Base-by-base conservation (phyloP, 2,888 invertebrate species). In the Drosophila nigritarsus region DNA sequence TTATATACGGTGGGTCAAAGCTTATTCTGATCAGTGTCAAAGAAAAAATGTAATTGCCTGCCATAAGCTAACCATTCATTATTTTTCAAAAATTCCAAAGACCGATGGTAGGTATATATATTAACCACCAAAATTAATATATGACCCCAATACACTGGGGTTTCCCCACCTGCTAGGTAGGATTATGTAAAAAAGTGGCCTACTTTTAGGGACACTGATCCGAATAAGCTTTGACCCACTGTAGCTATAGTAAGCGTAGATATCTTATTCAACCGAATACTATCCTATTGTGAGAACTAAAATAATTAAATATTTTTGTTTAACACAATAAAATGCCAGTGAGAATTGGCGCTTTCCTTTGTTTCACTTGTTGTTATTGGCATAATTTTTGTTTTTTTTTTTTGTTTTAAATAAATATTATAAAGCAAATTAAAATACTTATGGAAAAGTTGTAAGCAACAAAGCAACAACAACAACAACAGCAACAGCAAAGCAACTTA, bases 361-460 rank as follows among this genome's bases (percentile, higher is more conserved):
- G 27, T 55, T 54, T n/a, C 42, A 58, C 65, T 61, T 56, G 48
- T 51, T 72, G 50, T 62, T 64, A 36, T 53, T 69, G 42, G 29
- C 40, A 11, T 27, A 30, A 48, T 30, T 58, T 64, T 27, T 51
- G 24, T 51, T n/a, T 32, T 34, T 38, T 18, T 29, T 6, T 51
- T 38, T 63, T 45, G 27, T 51, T 48, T 50, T 45, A 42, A 62
- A 65, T 30, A 53, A 59, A 61, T 55, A 76, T 73, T 87, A 75
- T 78, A 89, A 78, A 84, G 79, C 80, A 82, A 78, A 89, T 87
- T 81, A 79, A 85, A 89, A 89, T 82, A 89, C 87, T 79, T 89
- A 68, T 67, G 66, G 11, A 70, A 89, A 85, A 84, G 74, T 84
- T 89, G 65, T 74, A 59, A 45, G 2, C 45, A 45, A 15, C 24